Evolutionary conservation across 1,140 invertebrate species (phyloP).

Genomic region (Mamestra configurata): DNA sequence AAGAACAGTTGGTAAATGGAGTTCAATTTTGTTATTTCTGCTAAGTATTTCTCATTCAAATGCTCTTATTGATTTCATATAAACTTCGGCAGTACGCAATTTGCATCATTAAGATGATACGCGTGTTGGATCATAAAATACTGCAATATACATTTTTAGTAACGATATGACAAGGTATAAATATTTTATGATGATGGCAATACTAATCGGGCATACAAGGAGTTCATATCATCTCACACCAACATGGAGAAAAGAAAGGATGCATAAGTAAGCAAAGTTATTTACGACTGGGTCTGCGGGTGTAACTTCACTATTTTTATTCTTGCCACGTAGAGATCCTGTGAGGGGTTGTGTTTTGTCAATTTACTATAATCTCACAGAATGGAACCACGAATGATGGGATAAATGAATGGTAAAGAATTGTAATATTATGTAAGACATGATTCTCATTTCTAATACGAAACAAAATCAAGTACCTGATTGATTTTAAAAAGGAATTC

Average conservation of each 20-base stretch:
- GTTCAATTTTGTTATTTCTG: not conserved
- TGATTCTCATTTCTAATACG: not conserved
- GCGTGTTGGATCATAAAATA: constrained; percentile 32
- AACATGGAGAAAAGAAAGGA: constrained; percentile 3
- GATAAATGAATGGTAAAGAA: constrained; percentile 8
- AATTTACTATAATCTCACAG: constrained; percentile 25
- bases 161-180: constrained; percentile 34
- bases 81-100: constrained; percentile 16
- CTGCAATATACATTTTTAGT: constrained; percentile 9
- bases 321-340: constrained; percentile 31
- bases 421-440: not conserved
- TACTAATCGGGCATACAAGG: constrained; percentile 12
- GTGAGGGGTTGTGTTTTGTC: constrained; percentile 28
- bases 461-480: too few relatives aligned
- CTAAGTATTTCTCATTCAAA: not conserved
- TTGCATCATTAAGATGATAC: constrained; percentile 1
- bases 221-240: not conserved
- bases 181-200: constrained; percentile 37
- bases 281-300: constrained; percentile 8
- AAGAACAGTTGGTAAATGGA: too few relatives aligned
- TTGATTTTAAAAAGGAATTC: not conserved
- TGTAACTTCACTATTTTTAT: constrained; percentile 14
- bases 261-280: constrained; percentile 19
- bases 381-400: constrained; percentile 17
- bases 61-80: constrained; percentile 19